These are phyloP conservation scores for Tachycineta bicolor DNA, from an alignment of 2,113 vertebrate genomes.

Conservation along the genomic window DNA sequence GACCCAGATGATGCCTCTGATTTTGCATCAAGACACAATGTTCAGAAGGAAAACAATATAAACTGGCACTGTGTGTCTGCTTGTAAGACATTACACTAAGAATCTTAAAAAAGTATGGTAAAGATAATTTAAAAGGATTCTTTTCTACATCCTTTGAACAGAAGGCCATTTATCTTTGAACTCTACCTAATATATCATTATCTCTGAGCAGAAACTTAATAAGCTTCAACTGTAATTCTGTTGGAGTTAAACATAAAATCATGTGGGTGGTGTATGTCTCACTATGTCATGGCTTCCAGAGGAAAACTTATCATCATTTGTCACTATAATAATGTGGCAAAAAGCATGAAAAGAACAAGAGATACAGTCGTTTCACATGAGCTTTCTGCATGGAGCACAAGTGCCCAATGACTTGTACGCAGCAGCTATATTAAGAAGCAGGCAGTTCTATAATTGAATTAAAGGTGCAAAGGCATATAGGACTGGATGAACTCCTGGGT, in stretches of 20 bases:
- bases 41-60: neutral
- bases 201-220: constrained; percentile 50
- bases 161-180: constrained; percentile 30
- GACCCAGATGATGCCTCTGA: neutral
- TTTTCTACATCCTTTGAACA: neutral
- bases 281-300: constrained; percentile 41
- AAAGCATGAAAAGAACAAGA: constrained; percentile 42
- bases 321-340: constrained; percentile 40
- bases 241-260: constrained; percentile 60
- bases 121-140: neutral
- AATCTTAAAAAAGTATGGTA: neutral
- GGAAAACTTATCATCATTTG: constrained; percentile 64
- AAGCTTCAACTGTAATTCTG: constrained; percentile 51
- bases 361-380: constrained; percentile 10
- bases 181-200: constrained; percentile 36
- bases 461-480: constrained; percentile 61
- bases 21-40: neutral
- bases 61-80: neutral
- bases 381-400: neutral
- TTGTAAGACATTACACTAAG: neutral
- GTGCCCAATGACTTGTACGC: neutral
- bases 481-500: constrained; percentile 26
- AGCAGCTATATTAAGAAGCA: constrained; percentile 58
- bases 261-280: constrained; percentile 34
- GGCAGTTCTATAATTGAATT: constrained; percentile 57